phyloP scores from a whole-genome alignment of 2,113 vertebrate species.

The Gila orcuttii region DNA sequence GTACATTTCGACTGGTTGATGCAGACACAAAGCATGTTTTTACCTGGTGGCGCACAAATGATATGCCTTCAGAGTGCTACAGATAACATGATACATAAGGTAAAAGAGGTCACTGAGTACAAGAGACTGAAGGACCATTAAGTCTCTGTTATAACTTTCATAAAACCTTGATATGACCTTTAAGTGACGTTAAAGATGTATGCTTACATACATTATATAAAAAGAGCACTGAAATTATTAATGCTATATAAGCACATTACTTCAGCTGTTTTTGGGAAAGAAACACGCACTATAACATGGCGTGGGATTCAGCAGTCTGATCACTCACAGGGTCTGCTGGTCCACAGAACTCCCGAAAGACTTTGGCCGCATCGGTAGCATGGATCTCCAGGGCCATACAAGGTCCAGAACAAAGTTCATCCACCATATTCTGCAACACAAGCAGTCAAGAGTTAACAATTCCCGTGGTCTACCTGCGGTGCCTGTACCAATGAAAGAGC shows the following conservation, averaged over 20 bases:
- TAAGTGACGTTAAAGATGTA: neutral
- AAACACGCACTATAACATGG: neutral
- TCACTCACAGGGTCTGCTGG: conserved; percentile 94
- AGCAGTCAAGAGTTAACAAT: conserved; percentile 50
- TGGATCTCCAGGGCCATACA: conserved; percentile 91
- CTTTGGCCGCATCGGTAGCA: conserved; percentile 73
- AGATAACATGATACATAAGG: conserved; percentile 10
- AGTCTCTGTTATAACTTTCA: neutral
- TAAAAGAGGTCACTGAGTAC: conserved; percentile 12
- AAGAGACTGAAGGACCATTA: conserved; percentile 15
- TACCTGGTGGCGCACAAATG: neutral
- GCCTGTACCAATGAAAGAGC: conserved; percentile 52
- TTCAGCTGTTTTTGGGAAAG: neutral
- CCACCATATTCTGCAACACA: conserved; percentile 83
- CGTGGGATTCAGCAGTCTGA: neutral
- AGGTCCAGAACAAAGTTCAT: conserved; percentile 88
- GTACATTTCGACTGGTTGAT: conserved; percentile 39
- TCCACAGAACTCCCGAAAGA: conserved; percentile 91
- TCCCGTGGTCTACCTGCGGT: conserved; percentile 9
- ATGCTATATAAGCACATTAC: neutral
- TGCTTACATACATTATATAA: neutral
- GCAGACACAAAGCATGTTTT: conserved; percentile 55
- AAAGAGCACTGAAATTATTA: neutral
- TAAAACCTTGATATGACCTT: conserved; percentile 2
- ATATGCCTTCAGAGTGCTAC: conserved; percentile 32